Conservation (phyloP, 2,113 vertebrate genomes). For the Limanda limanda region DNA sequence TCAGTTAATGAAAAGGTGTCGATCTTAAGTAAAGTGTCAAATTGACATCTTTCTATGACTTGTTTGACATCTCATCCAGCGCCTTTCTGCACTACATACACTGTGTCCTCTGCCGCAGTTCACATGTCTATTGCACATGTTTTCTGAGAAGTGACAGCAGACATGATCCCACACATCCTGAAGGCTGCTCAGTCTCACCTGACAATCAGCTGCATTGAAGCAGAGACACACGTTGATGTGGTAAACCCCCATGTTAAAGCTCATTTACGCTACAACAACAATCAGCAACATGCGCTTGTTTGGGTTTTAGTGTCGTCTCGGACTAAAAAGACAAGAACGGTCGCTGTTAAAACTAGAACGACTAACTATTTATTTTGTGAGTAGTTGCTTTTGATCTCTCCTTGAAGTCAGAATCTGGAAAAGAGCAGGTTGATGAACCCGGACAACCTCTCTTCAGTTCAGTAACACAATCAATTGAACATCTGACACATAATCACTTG, state of each 20-base stretch:
- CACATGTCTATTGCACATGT: constrained; percentile 2
- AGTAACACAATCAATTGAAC: constrained; percentile 22
- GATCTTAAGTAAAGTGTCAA: background rate
- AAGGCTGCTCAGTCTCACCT: background rate
- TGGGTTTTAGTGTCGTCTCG: background rate
- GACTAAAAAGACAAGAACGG: background rate
- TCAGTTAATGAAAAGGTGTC: background rate
- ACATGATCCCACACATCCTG: background rate
- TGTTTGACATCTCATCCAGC: background rate
- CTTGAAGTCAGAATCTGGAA: background rate
- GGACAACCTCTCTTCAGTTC: background rate
- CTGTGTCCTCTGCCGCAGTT: constrained; percentile 30
- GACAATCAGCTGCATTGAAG: too few species aligned
- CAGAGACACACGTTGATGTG: too few species aligned
- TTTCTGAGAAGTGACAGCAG: constrained; percentile 2
- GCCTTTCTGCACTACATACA: background rate
- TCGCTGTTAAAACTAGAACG: background rate
- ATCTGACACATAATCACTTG: too few species aligned
- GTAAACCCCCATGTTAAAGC: too few species aligned
- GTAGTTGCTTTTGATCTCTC: background rate
- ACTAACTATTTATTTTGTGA: background rate
- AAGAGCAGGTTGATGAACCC: background rate
- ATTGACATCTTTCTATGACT: background rate
- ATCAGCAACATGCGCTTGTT: background rate
- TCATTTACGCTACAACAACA: background rate